Percentiles rank a stretch among this genome's conserved stretches.
phyloP scores from a whole-genome alignment of 1,140 invertebrate species.

The Daktulosphaira vitifoliae region DNA sequence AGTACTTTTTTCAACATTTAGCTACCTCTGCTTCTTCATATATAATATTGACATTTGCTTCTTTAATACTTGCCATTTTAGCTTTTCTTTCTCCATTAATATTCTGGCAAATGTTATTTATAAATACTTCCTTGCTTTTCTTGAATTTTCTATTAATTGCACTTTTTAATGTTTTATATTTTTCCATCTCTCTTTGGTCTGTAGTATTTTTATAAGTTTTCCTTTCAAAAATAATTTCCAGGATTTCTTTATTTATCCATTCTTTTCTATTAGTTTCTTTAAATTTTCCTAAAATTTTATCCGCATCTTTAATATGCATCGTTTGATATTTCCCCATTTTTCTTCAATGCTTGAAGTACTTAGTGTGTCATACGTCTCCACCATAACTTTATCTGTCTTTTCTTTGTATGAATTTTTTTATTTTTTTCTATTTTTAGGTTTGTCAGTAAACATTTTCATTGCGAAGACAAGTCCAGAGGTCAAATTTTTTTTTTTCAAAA shows the following conservation, averaged over 20 bases:
- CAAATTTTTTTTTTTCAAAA: too few relatives aligned
- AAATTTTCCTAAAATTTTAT: not conserved
- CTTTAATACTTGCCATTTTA: too few relatives aligned
- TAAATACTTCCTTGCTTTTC: not conserved
- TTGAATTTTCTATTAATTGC: not conserved
- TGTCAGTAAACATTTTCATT: too few relatives aligned
- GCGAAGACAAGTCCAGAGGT: too few relatives aligned
- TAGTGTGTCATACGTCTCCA: not conserved
- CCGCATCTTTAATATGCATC: not conserved
- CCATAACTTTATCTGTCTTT: not conserved
- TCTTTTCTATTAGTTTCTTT: not conserved
- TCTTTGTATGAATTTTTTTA: constrained; percentile 2
- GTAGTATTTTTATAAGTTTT: not conserved
- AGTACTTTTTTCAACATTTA: too few relatives aligned
- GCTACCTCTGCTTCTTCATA: too few relatives aligned
- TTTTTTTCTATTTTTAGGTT: not conserved
- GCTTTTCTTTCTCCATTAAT: too few relatives aligned
- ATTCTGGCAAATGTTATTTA: not conserved
- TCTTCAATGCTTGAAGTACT: not conserved
- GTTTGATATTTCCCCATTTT: constrained; percentile 1
- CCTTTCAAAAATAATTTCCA: constrained; percentile 6
- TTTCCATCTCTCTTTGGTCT: not conserved
- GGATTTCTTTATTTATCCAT: not conserved
- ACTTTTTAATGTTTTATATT: not conserved
- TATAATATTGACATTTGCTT: too few relatives aligned